These are phyloP conservation scores for Pachyrhynchus sulphureomaculatus DNA, from an alignment of 1,140 invertebrate genomes.

Conservation along the genomic window DNA sequence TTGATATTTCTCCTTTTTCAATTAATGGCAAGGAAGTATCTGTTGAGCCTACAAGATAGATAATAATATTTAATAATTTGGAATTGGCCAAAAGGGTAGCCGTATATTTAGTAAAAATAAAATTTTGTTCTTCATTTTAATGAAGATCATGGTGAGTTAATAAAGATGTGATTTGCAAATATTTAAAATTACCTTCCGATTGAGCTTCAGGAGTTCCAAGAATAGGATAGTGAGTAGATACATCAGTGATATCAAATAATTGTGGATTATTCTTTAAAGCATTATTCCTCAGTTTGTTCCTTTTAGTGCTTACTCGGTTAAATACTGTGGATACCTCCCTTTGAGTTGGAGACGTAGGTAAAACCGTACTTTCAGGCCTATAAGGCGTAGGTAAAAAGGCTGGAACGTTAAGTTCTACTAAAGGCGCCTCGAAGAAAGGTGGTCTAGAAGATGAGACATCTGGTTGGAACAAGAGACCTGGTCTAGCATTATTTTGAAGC, in stretches of 20 bases:
- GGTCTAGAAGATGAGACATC: not conserved
- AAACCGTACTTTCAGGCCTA: constrained; percentile 35
- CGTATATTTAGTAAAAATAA: not conserved
- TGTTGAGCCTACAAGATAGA: constrained; percentile 1
- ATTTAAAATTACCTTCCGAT: constrained; percentile 19
- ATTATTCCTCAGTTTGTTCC: constrained; percentile 30
- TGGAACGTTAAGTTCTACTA: constrained; percentile 34
- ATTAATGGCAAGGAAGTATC: constrained; percentile 12
- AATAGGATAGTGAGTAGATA: constrained; percentile 51
- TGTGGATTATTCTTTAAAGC: constrained; percentile 31
- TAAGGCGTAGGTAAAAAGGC: constrained; percentile 50
- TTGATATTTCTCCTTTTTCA: constrained; percentile 34
- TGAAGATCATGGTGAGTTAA: not conserved
- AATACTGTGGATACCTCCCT: constrained; percentile 48
- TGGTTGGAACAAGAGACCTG: constrained; percentile 10
- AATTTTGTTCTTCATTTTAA: not conserved
- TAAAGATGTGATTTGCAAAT: constrained; percentile 1
- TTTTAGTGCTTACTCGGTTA: constrained; percentile 38
- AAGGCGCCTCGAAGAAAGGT: constrained; percentile 14
- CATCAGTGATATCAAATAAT: constrained; percentile 49
- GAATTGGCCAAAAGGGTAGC: not conserved
- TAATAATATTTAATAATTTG: not conserved
- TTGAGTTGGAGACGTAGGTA: constrained; percentile 47
- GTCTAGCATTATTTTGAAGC: constrained; percentile 9
- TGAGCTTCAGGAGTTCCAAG: constrained; percentile 39